A percentile compares a stretch with the other conserved stretches of the same genome.
phyloP scores from a whole-genome alignment of 2,888 invertebrate genomes.

The Liopterus haemorrhoidalis region DNA sequence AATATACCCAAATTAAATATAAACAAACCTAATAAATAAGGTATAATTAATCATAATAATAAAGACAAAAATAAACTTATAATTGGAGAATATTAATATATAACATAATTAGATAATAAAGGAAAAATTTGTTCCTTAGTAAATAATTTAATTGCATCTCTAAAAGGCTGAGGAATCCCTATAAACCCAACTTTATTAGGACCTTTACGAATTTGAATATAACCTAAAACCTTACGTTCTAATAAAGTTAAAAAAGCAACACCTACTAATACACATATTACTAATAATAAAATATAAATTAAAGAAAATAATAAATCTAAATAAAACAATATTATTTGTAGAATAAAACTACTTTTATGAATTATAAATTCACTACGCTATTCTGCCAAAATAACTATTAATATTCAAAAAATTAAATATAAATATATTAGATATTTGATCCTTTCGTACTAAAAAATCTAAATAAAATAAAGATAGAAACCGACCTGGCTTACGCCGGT shows the following conservation, averaged over 20 bases:
- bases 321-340: conserved; percentile 53
- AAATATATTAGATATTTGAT: conserved; percentile 55
- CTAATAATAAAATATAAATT: too few species aligned
- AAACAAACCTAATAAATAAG: conserved; percentile 51
- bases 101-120: conserved; percentile 53
- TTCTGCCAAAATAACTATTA: conserved; percentile 57
- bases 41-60: conserved; percentile 54
- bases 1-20: conserved; percentile 56
- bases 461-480: conserved; percentile 65
- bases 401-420: conserved; percentile 45
- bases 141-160: conserved; percentile 69
- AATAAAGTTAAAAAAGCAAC: conserved; percentile 53
- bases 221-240: conserved; percentile 60
- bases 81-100: conserved; percentile 57
- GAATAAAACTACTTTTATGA: conserved; percentile 54
- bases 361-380: conserved; percentile 67
- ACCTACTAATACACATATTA: conserved; percentile 50
- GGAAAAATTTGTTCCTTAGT: conserved; percentile 57
- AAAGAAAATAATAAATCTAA: conserved; percentile 46
- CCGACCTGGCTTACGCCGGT: conserved; percentile 81
- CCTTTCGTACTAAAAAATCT: conserved; percentile 75
- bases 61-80: conserved; percentile 56
- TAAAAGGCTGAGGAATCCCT: conserved; percentile 64
- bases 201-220: conserved; percentile 67
- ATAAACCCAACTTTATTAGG: conserved; percentile 63